Evolutionary conservation across 2,797 vertebrate species (phyloP).

Genomic region (Anguilla megastoma): DNA sequence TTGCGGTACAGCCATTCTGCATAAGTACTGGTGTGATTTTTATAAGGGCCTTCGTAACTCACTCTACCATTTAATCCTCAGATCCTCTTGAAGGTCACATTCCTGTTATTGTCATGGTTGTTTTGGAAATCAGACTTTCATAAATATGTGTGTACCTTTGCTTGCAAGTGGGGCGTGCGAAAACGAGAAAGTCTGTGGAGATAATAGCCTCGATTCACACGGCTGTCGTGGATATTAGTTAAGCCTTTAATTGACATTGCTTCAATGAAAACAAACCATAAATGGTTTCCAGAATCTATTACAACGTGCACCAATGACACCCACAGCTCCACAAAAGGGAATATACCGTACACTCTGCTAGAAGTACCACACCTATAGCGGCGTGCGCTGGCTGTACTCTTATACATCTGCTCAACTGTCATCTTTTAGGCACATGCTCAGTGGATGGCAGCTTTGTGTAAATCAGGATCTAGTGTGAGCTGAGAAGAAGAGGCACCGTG

Average conservation of each 20-base stretch:
- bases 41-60: neutral
- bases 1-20: neutral
- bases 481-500: neutral
- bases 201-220: neutral
- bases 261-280: neutral
- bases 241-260: slow-evolving; percentile 4
- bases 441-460: neutral
- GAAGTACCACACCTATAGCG: neutral
- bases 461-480: neutral
- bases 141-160: neutral
- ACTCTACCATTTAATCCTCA: neutral
- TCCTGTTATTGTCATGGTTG: neutral
- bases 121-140: slow-evolving; percentile 11
- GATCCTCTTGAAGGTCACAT: slow-evolving; percentile 1
- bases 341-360: neutral
- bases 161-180: neutral
- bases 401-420: neutral
- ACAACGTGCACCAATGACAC: neutral
- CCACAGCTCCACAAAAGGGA: neutral
- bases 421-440: neutral
- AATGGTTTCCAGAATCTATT: neutral
- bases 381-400: neutral
- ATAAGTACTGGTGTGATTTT: neutral
- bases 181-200: neutral
- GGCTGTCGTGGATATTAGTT: slow-evolving; percentile 4